Evolutionary conservation across 2,888 invertebrate genomes (phyloP).

Genomic region (Fissipunctia ypsillon): DNA sequence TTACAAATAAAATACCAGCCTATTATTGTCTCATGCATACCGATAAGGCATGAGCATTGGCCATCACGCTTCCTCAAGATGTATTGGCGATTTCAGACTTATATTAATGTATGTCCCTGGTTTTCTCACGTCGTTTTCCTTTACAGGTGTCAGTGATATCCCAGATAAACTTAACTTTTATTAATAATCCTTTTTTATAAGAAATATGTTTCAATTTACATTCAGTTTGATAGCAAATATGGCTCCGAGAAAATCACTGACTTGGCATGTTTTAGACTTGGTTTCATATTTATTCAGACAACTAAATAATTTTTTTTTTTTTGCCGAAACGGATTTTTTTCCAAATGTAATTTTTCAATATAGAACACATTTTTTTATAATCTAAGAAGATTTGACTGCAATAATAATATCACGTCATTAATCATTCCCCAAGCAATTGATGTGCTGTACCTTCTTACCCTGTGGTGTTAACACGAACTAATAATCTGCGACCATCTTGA

Average conservation of each 20-base stretch:
- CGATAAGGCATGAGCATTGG: background rate
- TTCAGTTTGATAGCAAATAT: background rate
- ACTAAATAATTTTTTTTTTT: too few species aligned
- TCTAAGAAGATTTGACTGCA: background rate
- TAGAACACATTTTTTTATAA: background rate
- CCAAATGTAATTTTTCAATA: background rate
- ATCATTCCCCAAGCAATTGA: background rate
- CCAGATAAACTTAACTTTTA: too few species aligned
- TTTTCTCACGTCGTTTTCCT: too few species aligned
- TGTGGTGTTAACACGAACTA: slow-evolving; percentile 26
- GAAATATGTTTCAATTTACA: background rate
- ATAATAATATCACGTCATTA: background rate
- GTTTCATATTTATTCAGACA: background rate
- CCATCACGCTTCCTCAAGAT: background rate
- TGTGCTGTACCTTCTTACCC: slow-evolving; percentile 2
- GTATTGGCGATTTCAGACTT: too few species aligned
- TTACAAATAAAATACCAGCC: background rate
- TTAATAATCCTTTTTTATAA: background rate
- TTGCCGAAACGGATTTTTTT: background rate
- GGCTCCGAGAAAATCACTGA: background rate
- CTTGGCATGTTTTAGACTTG: background rate
- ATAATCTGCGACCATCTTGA: slow-evolving; percentile 54
- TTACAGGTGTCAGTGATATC: too few species aligned
- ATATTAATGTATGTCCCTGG: too few species aligned
- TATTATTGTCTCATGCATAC: background rate